Percentiles rank a stretch among this genome's conserved stretches.
phyloP scores from a whole-genome alignment of 2,113 vertebrate genomes.

The Lontra canadensis region DNA sequence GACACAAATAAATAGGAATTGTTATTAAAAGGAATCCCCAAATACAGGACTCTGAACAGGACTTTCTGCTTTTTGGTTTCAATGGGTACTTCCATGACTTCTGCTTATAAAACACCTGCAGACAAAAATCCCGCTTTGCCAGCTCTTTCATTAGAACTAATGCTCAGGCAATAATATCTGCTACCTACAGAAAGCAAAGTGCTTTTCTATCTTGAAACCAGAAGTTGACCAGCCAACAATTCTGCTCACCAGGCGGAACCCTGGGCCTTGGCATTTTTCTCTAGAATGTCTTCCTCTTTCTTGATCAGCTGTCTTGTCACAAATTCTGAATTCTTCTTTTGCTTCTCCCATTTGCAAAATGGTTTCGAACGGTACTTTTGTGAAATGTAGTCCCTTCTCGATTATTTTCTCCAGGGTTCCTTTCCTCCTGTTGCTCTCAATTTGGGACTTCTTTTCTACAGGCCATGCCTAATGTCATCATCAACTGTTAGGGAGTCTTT shows the following conservation, averaged over 20 bases:
- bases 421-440: not conserved
- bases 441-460: not conserved
- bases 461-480: not conserved
- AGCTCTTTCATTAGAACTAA: conserved; percentile 15
- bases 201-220: not conserved
- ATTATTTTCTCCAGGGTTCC: not conserved
- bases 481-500: not conserved
- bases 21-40: conserved; percentile 56
- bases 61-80: conserved; percentile 58
- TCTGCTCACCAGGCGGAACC: not conserved
- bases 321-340: not conserved
- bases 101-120: conserved; percentile 32
- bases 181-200: not conserved
- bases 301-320: not conserved
- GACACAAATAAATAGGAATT: conserved; percentile 62
- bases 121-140: not conserved
- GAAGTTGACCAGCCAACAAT: not conserved
- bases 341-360: not conserved
- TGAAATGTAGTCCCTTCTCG: not conserved
- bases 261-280: not conserved
- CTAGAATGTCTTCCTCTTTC: not conserved
- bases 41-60: conserved; percentile 15
- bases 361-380: conserved; percentile 16
- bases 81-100: not conserved
- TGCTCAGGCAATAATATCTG: conserved; percentile 5